Evolutionary conservation across 2,113 vertebrate genomes (phyloP).

Genomic region (Triplophysa siluroides): DNA sequence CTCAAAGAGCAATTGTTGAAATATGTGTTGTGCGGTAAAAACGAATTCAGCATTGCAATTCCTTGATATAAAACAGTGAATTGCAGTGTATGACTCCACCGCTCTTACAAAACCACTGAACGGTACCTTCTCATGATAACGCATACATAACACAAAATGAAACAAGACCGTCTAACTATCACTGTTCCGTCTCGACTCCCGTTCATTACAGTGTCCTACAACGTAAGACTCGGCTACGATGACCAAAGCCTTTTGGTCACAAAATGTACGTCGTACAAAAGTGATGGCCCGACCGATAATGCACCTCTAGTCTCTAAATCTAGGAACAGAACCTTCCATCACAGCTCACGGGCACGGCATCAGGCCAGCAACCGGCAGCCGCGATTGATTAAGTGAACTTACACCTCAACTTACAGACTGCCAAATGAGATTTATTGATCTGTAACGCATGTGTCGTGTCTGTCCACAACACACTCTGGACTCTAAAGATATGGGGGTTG

Average conservation of each 20-base stretch:
- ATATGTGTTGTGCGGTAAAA: slow-evolving; percentile 45
- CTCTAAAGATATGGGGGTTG: not conserved
- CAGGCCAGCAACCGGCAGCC: not conserved
- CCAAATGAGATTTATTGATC: slow-evolving; percentile 33
- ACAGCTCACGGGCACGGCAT: not conserved
- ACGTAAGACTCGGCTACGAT: not conserved
- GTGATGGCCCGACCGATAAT: slow-evolving; percentile 6
- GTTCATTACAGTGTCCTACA: not conserved
- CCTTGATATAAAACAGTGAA: slow-evolving; percentile 71
- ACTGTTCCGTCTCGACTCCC: not conserved
- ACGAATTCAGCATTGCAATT: slow-evolving; percentile 43
- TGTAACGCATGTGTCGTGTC: not conserved
- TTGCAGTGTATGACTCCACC: slow-evolving; percentile 62
- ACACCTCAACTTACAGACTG: slow-evolving; percentile 23
- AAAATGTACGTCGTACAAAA: slow-evolving; percentile 24
- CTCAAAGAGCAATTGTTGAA: slow-evolving; percentile 31
- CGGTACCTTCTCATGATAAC: slow-evolving; percentile 65
- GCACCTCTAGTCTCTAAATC: slow-evolving; percentile 11
- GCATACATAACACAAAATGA: slow-evolving; percentile 36
- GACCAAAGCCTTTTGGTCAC: slow-evolving; percentile 6
- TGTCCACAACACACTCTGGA: slow-evolving; percentile 7
- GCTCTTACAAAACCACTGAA: slow-evolving; percentile 68
- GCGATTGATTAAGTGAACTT: slow-evolving; percentile 12
- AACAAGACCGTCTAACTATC: not conserved
- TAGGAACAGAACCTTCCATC: not conserved